Conservation (phyloP, 1,140 invertebrate genomes). For the Hesperophylax magnus region DNA sequence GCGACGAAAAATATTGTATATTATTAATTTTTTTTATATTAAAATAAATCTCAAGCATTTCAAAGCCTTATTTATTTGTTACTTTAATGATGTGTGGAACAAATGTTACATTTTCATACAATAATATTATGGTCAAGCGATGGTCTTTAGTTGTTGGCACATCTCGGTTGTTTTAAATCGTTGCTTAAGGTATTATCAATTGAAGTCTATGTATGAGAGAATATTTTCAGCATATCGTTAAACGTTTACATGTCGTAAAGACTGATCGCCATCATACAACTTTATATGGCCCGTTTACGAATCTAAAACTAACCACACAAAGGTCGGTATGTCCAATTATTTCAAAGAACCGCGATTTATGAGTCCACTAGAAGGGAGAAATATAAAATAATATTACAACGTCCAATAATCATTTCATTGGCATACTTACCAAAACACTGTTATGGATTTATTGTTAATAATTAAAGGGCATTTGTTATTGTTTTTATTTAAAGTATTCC, state of each 20-base stretch:
- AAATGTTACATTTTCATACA: too few relatives aligned
- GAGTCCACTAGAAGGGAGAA: neutral
- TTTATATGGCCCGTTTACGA: slow-evolving; percentile 40
- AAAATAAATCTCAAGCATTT: too few relatives aligned
- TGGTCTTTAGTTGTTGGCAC: neutral
- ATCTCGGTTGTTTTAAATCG: neutral
- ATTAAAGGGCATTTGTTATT: neutral
- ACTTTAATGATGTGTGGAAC: too few relatives aligned
- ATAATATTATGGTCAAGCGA: neutral
- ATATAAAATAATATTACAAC: neutral
- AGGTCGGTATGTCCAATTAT: slow-evolving; percentile 31
- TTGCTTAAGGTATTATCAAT: neutral
- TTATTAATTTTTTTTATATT: too few relatives aligned
- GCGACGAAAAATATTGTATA: too few relatives aligned
- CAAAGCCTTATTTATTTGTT: too few relatives aligned
- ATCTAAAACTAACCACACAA: slow-evolving; percentile 39
- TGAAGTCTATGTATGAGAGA: slow-evolving; percentile 6
- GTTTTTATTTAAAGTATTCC: too few relatives aligned
- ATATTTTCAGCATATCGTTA: slow-evolving; percentile 39
- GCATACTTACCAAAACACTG: neutral
- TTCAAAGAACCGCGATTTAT: neutral
- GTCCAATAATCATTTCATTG: slow-evolving; percentile 36
- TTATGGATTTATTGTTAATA: neutral
- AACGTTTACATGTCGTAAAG: slow-evolving; percentile 50
- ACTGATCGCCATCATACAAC: slow-evolving; percentile 31